These are phyloP conservation scores for Drosophila sulfurigaster DNA, from an alignment of 1,140 invertebrate species.

Conservation along the genomic window DNA sequence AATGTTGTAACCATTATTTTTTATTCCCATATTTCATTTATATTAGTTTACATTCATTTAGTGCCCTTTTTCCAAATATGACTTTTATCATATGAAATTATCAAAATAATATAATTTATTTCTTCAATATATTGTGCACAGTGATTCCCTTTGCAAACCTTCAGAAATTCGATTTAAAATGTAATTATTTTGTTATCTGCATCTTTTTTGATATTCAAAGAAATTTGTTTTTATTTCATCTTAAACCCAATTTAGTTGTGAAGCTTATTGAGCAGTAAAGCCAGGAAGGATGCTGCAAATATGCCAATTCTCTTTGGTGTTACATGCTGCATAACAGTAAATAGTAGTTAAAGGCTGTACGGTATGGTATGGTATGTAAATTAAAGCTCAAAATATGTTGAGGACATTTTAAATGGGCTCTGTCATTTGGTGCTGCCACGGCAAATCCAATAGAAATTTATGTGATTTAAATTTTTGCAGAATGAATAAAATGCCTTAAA, in stretches of 20 bases:
- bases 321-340: constrained; percentile 2
- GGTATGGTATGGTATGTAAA: constrained; percentile 32
- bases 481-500: constrained; percentile 77
- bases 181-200: too few species aligned
- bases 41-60: neutral
- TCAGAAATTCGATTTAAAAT: too few species aligned
- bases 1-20: neutral
- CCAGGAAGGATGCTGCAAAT: neutral
- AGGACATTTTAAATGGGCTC: constrained; percentile 23
- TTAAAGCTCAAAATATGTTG: constrained; percentile 53
- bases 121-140: too few species aligned
- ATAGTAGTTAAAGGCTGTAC: constrained; percentile 14
- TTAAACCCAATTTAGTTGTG: neutral
- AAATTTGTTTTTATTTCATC: neutral
- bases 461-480: constrained; percentile 75
- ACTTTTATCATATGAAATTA: too few species aligned
- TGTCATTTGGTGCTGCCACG: constrained; percentile 35
- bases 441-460: constrained; percentile 79
- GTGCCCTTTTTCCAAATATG: too few species aligned
- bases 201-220: neutral
- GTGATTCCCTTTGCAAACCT: too few species aligned
- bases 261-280: neutral
- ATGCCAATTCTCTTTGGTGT: neutral
- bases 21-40: neutral
- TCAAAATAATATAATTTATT: too few species aligned